A percentile compares a stretch with the other conserved stretches of the same genome.
phyloP scores from a whole-genome alignment of 2,888 invertebrate species.

The Metellina segmentata region DNA sequence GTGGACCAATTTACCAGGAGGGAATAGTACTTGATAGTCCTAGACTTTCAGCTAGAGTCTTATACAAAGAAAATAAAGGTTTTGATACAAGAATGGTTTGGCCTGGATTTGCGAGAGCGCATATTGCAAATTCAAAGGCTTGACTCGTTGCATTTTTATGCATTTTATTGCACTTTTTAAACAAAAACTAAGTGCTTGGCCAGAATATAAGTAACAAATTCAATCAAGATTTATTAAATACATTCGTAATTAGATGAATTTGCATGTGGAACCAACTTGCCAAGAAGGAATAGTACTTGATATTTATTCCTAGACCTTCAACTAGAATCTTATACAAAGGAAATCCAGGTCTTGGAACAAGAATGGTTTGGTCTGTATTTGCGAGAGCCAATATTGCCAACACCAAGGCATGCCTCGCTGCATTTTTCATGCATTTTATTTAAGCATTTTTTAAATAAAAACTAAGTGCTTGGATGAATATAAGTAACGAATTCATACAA shows the following conservation, averaged over 20 bases:
- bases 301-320: conserved; percentile 89
- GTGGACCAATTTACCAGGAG: conserved; percentile 73
- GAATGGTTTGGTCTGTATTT: conserved; percentile 93
- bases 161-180: too few relatives aligned
- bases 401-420: conserved; percentile 95
- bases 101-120: conserved; percentile 92
- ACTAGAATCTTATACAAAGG: conserved; percentile 94
- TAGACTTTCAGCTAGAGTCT: conserved; percentile 91
- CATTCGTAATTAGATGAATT: background rate
- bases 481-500: background rate
- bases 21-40: conserved; percentile 90
- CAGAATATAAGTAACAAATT: background rate
- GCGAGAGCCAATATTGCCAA: conserved; percentile 95
- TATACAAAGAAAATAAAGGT: conserved; percentile 96
- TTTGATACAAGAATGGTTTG: conserved; percentile 96
- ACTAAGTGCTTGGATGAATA: background rate
- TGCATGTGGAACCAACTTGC: conserved; percentile 61
- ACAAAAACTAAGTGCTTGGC: too few relatives aligned
- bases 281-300: conserved; percentile 86
- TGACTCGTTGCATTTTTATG: too few relatives aligned
- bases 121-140: too few relatives aligned
- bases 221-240: background rate
- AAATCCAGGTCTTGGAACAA: conserved; percentile 96
- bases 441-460: too few relatives aligned
- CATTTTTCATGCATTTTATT: too few relatives aligned